Conservation (phyloP, 2,797 vertebrate genomes). For the Pogonophryne albipinna region DNA sequence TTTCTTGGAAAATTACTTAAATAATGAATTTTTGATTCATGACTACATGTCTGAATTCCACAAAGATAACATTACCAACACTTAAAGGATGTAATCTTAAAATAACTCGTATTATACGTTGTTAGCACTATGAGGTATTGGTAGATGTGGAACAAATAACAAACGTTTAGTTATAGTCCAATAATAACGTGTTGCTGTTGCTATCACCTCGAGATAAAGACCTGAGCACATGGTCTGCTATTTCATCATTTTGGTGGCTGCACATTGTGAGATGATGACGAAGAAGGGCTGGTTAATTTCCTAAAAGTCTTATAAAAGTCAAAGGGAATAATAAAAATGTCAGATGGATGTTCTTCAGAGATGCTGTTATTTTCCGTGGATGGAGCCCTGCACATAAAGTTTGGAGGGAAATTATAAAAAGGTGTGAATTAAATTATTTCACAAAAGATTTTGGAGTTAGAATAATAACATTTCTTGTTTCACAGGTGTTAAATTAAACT, state of each 20-base stretch:
- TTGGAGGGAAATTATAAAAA: conserved; percentile 22
- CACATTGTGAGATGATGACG: conserved; percentile 14
- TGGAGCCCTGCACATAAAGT: neutral
- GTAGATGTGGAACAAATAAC: neutral
- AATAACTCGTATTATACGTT: neutral
- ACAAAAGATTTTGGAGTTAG: neutral
- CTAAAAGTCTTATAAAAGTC: conserved; percentile 49
- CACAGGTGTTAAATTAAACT: conserved; percentile 10
- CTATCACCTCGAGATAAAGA: conserved; percentile 26
- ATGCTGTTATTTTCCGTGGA: neutral
- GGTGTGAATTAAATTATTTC: conserved; percentile 36
- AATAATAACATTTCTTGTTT: conserved; percentile 2
- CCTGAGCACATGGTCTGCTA: conserved; percentile 4
- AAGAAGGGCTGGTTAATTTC: conserved; percentile 37
- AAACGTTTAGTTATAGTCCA: neutral
- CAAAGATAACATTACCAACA: neutral
- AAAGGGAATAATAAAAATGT: conserved; percentile 48
- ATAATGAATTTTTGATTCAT: neutral
- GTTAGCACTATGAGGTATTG: neutral
- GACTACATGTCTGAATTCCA: neutral
- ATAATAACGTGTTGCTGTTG: conserved; percentile 8
- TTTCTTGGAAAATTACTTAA: neutral
- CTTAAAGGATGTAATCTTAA: neutral
- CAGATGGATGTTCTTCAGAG: conserved; percentile 28
- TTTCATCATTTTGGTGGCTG: conserved; percentile 22